Conservation (phyloP, 2,797 vertebrate species). For the Darevskia mixta region DNA sequence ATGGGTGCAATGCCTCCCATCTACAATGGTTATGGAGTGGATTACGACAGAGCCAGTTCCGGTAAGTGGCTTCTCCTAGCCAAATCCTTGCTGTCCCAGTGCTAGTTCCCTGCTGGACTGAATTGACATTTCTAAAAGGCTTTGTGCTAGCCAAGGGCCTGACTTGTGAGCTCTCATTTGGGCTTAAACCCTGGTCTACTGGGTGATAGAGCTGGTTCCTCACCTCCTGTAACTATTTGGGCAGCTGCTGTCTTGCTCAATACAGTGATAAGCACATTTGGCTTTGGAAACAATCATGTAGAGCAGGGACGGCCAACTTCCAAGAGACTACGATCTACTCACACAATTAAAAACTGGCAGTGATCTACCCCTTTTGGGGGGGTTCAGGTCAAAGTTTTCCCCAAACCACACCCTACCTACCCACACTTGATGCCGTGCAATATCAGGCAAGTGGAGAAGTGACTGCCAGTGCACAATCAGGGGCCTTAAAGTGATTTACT, state of each 20-base stretch:
- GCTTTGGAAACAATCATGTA: background rate
- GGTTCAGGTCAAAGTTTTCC: background rate
- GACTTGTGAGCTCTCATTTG: background rate
- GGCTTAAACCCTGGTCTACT: background rate
- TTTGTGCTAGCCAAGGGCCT: background rate
- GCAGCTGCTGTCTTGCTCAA: too few relatives aligned
- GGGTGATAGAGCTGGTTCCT: background rate
- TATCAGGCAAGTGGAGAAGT: too few relatives aligned
- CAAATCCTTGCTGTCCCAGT: background rate
- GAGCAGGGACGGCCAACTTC: too few relatives aligned
- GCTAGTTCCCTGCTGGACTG: too few relatives aligned
- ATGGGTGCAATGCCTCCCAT: conserved; percentile 68
- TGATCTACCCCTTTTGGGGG: too few relatives aligned
- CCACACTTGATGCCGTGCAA: too few relatives aligned
- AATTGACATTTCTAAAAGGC: background rate
- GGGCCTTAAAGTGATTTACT: too few relatives aligned
- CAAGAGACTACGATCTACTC: too few relatives aligned
- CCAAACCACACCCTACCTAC: too few relatives aligned
- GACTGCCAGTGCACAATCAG: too few relatives aligned
- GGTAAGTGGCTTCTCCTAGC: conserved; percentile 69
- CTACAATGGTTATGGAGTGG: conserved; percentile 81
- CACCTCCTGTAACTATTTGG: background rate
- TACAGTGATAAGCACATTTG: background rate
- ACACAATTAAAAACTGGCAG: too few relatives aligned
- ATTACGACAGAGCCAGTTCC: conserved; percentile 87